Base-by-base conservation (phyloP, 2,888 invertebrate genomes). In the Eustalomyia histrio region DNA sequence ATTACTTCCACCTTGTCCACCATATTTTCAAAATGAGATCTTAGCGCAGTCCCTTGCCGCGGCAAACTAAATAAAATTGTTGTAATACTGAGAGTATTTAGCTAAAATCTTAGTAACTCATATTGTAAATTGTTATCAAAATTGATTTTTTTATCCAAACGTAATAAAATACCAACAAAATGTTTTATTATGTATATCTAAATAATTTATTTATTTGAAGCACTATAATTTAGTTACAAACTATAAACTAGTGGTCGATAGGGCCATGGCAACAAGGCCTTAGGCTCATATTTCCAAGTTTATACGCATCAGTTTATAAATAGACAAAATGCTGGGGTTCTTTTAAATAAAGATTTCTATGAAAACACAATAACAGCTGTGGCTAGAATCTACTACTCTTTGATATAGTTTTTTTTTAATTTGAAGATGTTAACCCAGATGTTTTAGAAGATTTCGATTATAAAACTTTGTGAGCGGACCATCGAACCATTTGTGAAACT, bases 131-230 rank as follows among this genome's bases (percentile, higher is more conserved):
- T 65, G 29, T 80, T 76, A 76, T 80, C 76, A 68, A n/a, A 24
- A 50, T 35, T 16, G 21, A 47, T 67, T 65, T 74, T 50, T 74
- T 71, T 80, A 76, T 79, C 68, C 68, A 14, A 50, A n/a, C 8
- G 6, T 6, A 8, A 10, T 29, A 55, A 12, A 63, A 57, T 60
- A 67, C 33, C 14, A n/a, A 14, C n/a, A n/a, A n/a, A 63, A 5
- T 61, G 61, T 60, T 60, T 60, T 61, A 61, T 61, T 61, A 18
- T n/a, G n/a, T n/a, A n/a, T n/a, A n/a, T n/a, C n/a, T n/a, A n/a
- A n/a, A n/a, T n/a, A n/a, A n/a, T n/a, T n/a, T n/a, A n/a, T n/a
- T n/a, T n/a, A n/a, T n/a, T n/a, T n/a, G n/a, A n/a, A n/a, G n/a
- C n/a, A n/a, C n/a, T n/a, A n/a, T n/a, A n/a, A n/a, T n/a, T n/a